A percentile compares a stretch with the other conserved stretches of the same genome.
phyloP scores from a whole-genome alignment of 2,797 vertebrate genomes.

The Gallinago stenura region DNA sequence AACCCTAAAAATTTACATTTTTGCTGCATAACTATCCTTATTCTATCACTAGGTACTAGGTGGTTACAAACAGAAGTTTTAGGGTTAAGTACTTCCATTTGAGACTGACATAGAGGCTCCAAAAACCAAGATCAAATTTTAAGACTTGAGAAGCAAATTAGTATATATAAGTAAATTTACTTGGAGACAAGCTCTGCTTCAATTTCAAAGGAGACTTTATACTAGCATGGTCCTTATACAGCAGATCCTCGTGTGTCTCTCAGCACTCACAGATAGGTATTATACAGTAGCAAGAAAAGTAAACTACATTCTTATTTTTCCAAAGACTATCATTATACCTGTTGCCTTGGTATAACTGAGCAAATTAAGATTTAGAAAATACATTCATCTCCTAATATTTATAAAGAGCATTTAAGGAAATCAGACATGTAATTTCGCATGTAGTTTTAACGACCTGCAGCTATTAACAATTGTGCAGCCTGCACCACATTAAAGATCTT shows the following conservation, averaged over 20 bases:
- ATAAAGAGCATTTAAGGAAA: not conserved
- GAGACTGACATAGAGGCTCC: not conserved
- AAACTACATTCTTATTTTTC: not conserved
- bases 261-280: not conserved
- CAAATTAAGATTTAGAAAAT: not conserved
- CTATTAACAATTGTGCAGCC: not conserved
- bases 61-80: not conserved
- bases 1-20: not conserved
- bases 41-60: not conserved
- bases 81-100: not conserved
- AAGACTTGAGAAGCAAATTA: not conserved
- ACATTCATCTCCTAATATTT: not conserved
- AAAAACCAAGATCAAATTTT: not conserved
- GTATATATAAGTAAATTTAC: not conserved
- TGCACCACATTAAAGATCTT: not conserved
- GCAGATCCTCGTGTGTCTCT: not conserved
- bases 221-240: not conserved
- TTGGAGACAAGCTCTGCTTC: not conserved
- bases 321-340: not conserved
- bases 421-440: not conserved
- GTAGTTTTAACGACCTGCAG: not conserved
- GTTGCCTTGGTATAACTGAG: not conserved
- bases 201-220: not conserved
- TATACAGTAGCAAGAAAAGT: not conserved
- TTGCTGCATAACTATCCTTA: not conserved